These are phyloP conservation scores for Adelphocoris suturalis DNA, from an alignment of 2,888 invertebrate genomes.

Conservation along the genomic window DNA sequence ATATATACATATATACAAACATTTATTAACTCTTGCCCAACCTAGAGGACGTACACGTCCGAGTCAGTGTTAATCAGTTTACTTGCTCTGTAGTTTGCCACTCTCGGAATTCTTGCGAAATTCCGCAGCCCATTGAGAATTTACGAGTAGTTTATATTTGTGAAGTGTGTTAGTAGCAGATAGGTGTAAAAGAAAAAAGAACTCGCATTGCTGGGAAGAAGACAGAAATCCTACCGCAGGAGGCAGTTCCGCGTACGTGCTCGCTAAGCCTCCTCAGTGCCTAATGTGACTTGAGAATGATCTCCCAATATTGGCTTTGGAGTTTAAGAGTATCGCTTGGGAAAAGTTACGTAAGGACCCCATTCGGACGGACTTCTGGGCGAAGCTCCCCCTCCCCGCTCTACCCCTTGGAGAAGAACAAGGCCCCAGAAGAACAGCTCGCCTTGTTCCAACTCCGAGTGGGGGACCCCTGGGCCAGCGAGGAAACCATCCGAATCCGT, in stretches of 20 bases:
- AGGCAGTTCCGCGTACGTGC: conserved; percentile 21
- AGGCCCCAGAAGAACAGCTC: conserved; percentile 42
- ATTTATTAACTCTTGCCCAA: too few species aligned
- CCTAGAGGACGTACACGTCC: too few species aligned
- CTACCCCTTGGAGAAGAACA: not conserved
- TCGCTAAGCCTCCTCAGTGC: not conserved
- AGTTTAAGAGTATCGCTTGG: conserved; percentile 60
- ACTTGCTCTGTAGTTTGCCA: too few species aligned
- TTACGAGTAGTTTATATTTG: too few species aligned
- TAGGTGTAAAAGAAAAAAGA: too few species aligned
- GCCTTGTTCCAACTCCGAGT: conserved; percentile 17
- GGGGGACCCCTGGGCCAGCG: not conserved
- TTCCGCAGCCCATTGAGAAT: too few species aligned
- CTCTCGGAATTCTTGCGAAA: too few species aligned
- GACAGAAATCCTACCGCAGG: conserved; percentile 3
- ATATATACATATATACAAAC: too few species aligned
- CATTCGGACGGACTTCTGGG: conserved; percentile 27
- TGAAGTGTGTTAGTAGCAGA: too few species aligned
- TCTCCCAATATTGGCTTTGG: conserved; percentile 67
- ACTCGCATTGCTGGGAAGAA: not conserved
- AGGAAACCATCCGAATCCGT: conserved; percentile 38
- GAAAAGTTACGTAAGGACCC: conserved; percentile 63
- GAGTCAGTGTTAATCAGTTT: too few species aligned
- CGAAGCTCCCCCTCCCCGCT: not conserved
- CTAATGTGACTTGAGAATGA: conserved; percentile 60